These are phyloP conservation scores for Carcharodon carcharias DNA, from an alignment of 2,797 vertebrate species.

Conservation along the genomic window DNA sequence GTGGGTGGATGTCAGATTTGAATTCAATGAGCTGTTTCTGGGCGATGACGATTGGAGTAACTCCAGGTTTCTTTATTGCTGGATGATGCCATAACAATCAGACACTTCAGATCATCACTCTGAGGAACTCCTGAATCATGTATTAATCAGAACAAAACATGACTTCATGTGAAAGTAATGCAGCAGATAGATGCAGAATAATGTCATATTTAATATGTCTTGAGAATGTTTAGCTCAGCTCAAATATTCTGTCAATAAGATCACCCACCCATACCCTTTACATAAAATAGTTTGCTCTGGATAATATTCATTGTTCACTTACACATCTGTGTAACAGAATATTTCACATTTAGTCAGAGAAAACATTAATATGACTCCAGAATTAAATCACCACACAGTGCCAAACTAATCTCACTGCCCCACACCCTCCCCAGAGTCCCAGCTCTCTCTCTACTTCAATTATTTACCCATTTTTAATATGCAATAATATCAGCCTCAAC, in stretches of 20 bases:
- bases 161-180: background rate
- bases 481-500: background rate
- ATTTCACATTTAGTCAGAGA: background rate
- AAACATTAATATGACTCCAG: background rate
- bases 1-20: background rate
- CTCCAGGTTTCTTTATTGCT: background rate
- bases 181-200: background rate
- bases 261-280: background rate
- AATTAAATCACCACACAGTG: background rate
- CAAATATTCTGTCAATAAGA: background rate
- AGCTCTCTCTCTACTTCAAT: background rate
- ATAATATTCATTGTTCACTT: background rate
- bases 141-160: background rate
- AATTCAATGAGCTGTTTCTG: background rate
- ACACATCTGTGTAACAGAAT: background rate
- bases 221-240: background rate
- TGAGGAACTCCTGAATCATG: background rate
- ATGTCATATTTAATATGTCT: too few relatives aligned
- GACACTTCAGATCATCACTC: background rate
- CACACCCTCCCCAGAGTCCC: background rate
- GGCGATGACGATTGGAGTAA: background rate
- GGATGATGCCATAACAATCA: background rate
- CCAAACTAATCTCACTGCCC: background rate
- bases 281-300: background rate
- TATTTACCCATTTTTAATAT: background rate